phyloP scores from a whole-genome alignment of 2,888 invertebrate genomes.

The Cenopis cana region DNA sequence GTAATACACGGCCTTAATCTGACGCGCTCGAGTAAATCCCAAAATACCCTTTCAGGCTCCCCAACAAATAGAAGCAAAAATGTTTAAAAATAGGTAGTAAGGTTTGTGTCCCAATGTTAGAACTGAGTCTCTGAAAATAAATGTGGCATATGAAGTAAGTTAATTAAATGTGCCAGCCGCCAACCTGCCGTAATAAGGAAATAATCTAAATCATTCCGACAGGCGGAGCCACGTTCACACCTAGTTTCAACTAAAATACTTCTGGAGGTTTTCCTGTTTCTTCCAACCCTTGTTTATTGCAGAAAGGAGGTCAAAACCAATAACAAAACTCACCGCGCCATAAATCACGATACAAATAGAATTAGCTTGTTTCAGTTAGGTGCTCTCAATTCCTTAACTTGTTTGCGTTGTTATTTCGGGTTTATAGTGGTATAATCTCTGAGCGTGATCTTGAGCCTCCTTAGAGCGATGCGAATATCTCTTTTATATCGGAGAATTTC shows the following conservation, averaged over 20 bases:
- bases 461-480: neutral
- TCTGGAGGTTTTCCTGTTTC: neutral
- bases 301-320: slow-evolving; percentile 29
- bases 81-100: too few species aligned
- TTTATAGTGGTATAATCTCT: neutral
- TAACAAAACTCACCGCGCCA: slow-evolving; percentile 23
- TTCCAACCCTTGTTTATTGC: slow-evolving; percentile 17
- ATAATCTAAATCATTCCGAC: neutral
- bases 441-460: neutral
- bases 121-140: too few species aligned
- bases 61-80: too few species aligned
- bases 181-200: neutral
- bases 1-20: too few species aligned
- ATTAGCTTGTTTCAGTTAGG: slow-evolving; percentile 32
- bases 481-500: neutral
- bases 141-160: too few species aligned
- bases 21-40: too few species aligned
- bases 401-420: neutral
- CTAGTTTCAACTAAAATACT: neutral
- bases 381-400: slow-evolving; percentile 1
- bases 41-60: too few species aligned
- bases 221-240: neutral
- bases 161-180: too few species aligned
- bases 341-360: slow-evolving; percentile 40
- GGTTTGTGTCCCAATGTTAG: too few species aligned